These are phyloP conservation scores for Steinernema feltiae DNA, from an alignment of 1,140 invertebrate genomes.

Conservation along the genomic window DNA sequence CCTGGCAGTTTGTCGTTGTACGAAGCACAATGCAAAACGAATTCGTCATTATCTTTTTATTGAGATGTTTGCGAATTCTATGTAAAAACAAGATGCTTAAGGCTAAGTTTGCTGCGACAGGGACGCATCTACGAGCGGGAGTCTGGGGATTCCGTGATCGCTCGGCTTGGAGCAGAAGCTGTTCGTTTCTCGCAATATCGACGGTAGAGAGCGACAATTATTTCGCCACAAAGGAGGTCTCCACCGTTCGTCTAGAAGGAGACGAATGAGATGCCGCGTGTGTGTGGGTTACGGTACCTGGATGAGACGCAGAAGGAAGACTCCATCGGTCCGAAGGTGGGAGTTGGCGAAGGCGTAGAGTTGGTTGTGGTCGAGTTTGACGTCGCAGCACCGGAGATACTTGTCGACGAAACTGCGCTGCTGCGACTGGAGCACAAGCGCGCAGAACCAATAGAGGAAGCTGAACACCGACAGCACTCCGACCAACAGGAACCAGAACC, in stretches of 20 bases:
- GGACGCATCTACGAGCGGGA: slow-evolving; percentile 19
- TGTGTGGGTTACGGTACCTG: slow-evolving; percentile 35
- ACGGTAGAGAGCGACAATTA: slow-evolving; percentile 37
- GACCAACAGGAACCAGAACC: slow-evolving; percentile 57
- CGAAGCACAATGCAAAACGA: no score
- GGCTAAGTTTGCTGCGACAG: background rate
- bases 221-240: slow-evolving; percentile 50
- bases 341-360: slow-evolving; percentile 42
- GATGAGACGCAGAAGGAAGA: slow-evolving; percentile 57
- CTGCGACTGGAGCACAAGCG: slow-evolving; percentile 33
- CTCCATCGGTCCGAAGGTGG: slow-evolving; percentile 58
- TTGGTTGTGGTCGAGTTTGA: slow-evolving; percentile 28
- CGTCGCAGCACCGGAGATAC: slow-evolving; percentile 35
- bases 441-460: slow-evolving; percentile 51
- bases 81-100: background rate
- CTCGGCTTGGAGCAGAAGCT: slow-evolving; percentile 28
- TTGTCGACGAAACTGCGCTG: slow-evolving; percentile 43
- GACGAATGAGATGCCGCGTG: background rate
- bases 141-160: slow-evolving; percentile 40
- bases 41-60: no score
- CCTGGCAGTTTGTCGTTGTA: no score
- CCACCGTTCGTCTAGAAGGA: slow-evolving; percentile 54
- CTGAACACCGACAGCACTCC: slow-evolving; percentile 51
- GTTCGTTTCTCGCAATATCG: slow-evolving; percentile 32
- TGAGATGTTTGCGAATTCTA: background rate